Percentiles rank a stretch among this genome's conserved stretches.
Conservation (phyloP, 2,888 invertebrate genomes). For the Abrostola tripartita region DNA sequence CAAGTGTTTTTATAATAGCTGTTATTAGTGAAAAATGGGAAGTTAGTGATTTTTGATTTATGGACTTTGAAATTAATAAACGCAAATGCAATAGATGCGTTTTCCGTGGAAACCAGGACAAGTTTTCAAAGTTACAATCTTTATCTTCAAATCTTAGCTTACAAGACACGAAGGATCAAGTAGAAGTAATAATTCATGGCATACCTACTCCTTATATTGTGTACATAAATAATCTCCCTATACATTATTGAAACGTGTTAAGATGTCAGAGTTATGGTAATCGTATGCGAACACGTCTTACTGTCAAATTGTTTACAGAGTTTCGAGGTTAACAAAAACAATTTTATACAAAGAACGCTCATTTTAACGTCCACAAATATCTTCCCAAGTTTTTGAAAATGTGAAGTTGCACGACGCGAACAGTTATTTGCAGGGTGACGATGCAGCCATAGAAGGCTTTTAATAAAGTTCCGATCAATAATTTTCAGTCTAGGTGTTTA, state of each 20-base stretch:
- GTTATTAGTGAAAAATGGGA: not conserved
- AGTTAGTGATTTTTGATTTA: not conserved
- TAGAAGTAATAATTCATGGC: constrained; percentile 21
- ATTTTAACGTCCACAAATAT: too few relatives aligned
- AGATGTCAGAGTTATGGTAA: constrained; percentile 22
- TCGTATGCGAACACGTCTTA: constrained; percentile 19
- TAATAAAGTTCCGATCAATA: too few relatives aligned
- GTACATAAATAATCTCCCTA: constrained; percentile 23
- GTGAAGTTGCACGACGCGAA: too few relatives aligned
- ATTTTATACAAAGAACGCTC: not conserved
- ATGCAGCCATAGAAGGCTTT: too few relatives aligned
- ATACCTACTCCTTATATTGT: constrained; percentile 13
- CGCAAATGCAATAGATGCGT: not conserved
- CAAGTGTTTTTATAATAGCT: constrained; percentile 11
- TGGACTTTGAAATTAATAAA: too few relatives aligned
- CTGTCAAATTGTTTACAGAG: constrained; percentile 10
- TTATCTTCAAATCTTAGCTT: constrained; percentile 5
- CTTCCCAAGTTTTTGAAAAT: too few relatives aligned
- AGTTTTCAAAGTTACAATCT: constrained; percentile 31
- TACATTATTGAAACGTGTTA: constrained; percentile 33
- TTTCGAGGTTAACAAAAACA: constrained; percentile 11
- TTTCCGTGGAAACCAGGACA: not conserved
- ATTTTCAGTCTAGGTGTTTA: too few relatives aligned
- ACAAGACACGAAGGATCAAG: constrained; percentile 6
- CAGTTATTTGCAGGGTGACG: too few relatives aligned